Base-by-base conservation (phyloP, 2,888 invertebrate genomes). In the Leptinotarsa tumamoca region DNA sequence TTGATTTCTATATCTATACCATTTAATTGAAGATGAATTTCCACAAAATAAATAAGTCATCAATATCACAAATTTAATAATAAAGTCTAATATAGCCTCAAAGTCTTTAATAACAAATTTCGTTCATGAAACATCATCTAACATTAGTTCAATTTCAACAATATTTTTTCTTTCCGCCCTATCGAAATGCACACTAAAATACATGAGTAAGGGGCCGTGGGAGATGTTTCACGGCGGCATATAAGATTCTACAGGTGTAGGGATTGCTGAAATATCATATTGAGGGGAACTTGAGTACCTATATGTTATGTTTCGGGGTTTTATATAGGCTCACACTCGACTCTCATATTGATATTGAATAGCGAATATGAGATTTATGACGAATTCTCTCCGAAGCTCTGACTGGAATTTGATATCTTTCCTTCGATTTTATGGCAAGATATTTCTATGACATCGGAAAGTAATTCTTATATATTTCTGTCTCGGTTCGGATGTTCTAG, bases 251-350 rank as follows among this genome's bases (percentile, higher is more conserved):
- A 86, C 86, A 87, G 86, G 87, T 87, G 86, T 85, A 84, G 85
- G 84, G 86, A 84, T 84, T 85, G 85, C 84, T 86, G 84, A 87
- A 87, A 87, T 87, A 87, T 87, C 85, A 87, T 87, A 87, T 86
- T 84, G 86, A 81, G 84, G 86, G 85, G 85, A 83, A 83, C 79
- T 84, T 85, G 85, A 87, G 87, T 83, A 83, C 84, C 85, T 83
- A 86, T 86, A 86, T 82, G 84, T 87, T 87, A 85, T 85, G 86
- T 84, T 83, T 83, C 78, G 81, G 83, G 84, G 81, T 85, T 86
- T 87, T 87, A 86, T 87, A 86, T 86, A 81, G 85, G 83, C 84
- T 84, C 83, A 84, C 83, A 84, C 84, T 85, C 85, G 84, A 84
- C 83, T 86, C 79, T 83, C 84, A 86, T 86, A 86, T 86, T 84